Conservation (phyloP, 2,888 invertebrate genomes). For the Lepas anatifera region DNA sequence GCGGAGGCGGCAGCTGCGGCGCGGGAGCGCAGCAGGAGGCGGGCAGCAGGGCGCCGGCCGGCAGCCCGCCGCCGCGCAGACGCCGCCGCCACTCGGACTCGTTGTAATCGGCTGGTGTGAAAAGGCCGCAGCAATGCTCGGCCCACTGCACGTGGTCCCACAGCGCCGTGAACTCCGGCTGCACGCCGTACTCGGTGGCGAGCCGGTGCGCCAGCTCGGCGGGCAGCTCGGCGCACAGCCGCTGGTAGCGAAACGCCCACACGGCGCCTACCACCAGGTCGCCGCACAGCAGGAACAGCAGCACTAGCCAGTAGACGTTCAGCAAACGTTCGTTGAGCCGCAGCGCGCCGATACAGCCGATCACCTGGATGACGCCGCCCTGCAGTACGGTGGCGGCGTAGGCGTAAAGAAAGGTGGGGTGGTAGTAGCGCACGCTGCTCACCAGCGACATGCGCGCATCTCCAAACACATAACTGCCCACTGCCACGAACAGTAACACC, state of each 20-base stretch:
- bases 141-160: conserved; percentile 64
- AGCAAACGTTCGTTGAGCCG: conserved; percentile 66
- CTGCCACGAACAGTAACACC: conserved; percentile 64
- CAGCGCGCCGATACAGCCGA: conserved; percentile 70
- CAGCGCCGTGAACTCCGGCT: conserved; percentile 56
- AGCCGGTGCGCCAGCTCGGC: conserved; percentile 50
- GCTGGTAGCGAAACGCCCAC: conserved; percentile 69
- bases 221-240: conserved; percentile 57
- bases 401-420: conserved; percentile 71
- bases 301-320: conserved; percentile 69
- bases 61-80: conserved; percentile 18
- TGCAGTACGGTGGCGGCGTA: conserved; percentile 68
- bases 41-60: conserved; percentile 21
- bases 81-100: conserved; percentile 19
- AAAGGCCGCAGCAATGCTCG: conserved; percentile 58
- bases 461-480: conserved; percentile 44
- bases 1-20: conserved; percentile 10
- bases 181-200: conserved; percentile 54
- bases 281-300: conserved; percentile 64
- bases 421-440: conserved; percentile 38
- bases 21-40: conserved; percentile 25
- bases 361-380: conserved; percentile 45
- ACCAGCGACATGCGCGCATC: conserved; percentile 32
- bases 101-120: conserved; percentile 41
- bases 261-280: conserved; percentile 72